phyloP scores from a whole-genome alignment of 2,113 vertebrate species.

The Cyprinodon variegatus region DNA sequence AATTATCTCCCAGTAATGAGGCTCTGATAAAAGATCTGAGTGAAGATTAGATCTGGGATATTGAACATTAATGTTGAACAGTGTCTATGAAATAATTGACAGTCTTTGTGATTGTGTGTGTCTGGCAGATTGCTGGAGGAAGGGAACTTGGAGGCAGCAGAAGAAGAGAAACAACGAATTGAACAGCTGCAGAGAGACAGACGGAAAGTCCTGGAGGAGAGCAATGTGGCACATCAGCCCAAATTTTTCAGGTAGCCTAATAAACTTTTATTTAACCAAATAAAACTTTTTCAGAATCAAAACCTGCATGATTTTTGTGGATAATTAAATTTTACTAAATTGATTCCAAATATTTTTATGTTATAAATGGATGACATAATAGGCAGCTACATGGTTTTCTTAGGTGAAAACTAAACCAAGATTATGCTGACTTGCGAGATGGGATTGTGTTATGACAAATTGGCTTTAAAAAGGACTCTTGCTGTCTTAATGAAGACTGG shows the following conservation, averaged over 20 bases:
- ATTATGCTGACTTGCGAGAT: not conserved
- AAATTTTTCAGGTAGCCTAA: slow-evolving; percentile 90
- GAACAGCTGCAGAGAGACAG: slow-evolving; percentile 94
- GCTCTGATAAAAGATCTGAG: not conserved
- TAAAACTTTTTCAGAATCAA: too few species aligned
- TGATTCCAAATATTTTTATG: too few species aligned
- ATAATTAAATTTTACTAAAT: too few species aligned
- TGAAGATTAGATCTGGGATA: slow-evolving; percentile 8
- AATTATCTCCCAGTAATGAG: not conserved
- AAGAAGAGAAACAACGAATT: slow-evolving; percentile 91
- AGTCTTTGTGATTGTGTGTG: slow-evolving; percentile 6
- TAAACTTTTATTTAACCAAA: not conserved
- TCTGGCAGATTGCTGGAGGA: slow-evolving; percentile 90
- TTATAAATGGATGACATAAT: not conserved
- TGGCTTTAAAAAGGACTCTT: too few species aligned
- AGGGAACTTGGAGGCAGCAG: slow-evolving; percentile 89
- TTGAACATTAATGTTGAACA: slow-evolving; percentile 8
- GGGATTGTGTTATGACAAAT: not conserved
- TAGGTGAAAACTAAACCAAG: not conserved
- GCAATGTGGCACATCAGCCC: slow-evolving; percentile 85
- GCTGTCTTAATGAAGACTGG: not conserved
- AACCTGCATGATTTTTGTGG: too few species aligned
- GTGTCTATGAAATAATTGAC: slow-evolving; percentile 22
- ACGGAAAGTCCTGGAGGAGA: slow-evolving; percentile 88
- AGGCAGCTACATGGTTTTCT: not conserved